A percentile compares a stretch with the other conserved stretches of the same genome.
Evolutionary conservation across 2,113 vertebrate species (phyloP).

Genomic region (Tachysurus vachellii): DNA sequence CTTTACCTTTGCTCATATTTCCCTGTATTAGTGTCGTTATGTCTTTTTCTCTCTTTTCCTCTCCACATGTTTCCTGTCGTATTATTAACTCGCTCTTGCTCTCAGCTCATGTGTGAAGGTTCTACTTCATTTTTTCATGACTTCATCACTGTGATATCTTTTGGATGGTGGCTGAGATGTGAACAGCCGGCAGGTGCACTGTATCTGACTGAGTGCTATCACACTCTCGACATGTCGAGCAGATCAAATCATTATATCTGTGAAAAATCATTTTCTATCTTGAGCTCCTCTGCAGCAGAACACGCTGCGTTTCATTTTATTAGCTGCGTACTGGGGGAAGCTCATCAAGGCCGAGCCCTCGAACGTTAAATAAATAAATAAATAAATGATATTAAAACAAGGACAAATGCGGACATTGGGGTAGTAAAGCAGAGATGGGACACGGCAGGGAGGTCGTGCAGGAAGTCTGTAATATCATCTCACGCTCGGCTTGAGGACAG

Average conservation of each 20-base stretch:
- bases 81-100: slow-evolving; percentile 47
- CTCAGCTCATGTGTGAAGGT: neutral
- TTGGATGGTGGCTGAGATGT: neutral
- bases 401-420: no score
- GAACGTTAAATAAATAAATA: no score
- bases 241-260: neutral
- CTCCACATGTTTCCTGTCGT: neutral
- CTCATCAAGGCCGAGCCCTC: neutral
- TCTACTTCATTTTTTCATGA: neutral
- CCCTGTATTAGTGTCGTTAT: neutral
- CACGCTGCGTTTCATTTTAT: neutral
- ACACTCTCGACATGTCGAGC: slow-evolving; percentile 1
- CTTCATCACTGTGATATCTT: neutral
- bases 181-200: neutral
- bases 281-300: neutral
- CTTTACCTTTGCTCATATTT: neutral
- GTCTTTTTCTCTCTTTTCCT: neutral
- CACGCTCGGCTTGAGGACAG: neutral
- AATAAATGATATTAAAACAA: neutral
- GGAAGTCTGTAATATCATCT: neutral
- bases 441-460: neutral
- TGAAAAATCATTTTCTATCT: neutral
- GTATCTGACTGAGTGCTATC: neutral
- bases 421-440: neutral
- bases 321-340: neutral